These are phyloP conservation scores for Drosophila yakuba DNA, from an alignment of 1,140 invertebrate species.

Conservation along the genomic window DNA sequence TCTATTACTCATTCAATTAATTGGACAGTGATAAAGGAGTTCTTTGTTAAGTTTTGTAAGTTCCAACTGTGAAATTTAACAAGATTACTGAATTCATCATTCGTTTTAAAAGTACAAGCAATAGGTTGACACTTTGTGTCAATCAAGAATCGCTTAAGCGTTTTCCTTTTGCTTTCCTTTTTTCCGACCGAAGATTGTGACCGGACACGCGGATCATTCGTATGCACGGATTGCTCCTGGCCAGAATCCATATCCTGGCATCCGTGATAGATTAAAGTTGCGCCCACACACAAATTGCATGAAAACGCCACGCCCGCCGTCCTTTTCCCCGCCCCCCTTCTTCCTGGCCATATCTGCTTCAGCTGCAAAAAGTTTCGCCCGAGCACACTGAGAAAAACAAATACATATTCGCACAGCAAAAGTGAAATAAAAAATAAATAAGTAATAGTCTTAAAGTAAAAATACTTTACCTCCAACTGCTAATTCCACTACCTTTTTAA, in stretches of 20 bases:
- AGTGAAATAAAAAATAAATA: no score
- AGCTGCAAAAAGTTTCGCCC: conserved; percentile 18
- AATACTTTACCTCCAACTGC: no score
- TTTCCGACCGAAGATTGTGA: background rate
- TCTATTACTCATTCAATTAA: background rate
- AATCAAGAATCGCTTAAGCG: background rate
- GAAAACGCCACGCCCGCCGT: conserved; percentile 16
- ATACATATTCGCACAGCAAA: no score
- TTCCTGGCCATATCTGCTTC: background rate
- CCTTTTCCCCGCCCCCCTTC: background rate
- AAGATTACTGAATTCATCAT: no score
- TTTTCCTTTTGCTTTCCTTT: background rate
- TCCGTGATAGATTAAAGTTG: conserved; percentile 68
- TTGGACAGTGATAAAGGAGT: background rate
- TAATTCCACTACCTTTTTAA: no score
- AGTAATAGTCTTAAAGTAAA: background rate
- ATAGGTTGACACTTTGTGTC: background rate
- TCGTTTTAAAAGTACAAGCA: no score
- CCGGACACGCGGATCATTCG: conserved; percentile 35
- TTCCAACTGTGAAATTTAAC: no score
- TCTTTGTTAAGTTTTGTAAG: no score
- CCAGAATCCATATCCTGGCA: conserved; percentile 49
- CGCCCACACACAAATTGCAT: conserved; percentile 62
- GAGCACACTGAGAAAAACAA: conserved; percentile 3
- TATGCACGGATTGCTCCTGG: conserved; percentile 33